phyloP scores from a whole-genome alignment of 1,140 invertebrate genomes.

The Drosophila virilis region DNA sequence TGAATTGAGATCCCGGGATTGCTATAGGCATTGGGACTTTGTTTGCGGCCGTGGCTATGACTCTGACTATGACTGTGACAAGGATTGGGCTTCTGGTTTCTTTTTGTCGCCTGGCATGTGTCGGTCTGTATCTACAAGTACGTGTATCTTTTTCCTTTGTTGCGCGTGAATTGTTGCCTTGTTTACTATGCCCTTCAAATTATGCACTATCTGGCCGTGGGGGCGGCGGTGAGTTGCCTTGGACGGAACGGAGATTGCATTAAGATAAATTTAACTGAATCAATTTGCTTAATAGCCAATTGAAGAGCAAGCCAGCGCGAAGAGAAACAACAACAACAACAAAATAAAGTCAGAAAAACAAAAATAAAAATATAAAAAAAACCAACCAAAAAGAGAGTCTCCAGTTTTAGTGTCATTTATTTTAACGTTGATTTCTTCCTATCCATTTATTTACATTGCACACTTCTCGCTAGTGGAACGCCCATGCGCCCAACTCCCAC shows the following conservation, averaged over 20 bases:
- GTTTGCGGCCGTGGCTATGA: conserved; percentile 61
- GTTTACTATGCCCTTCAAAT: conserved; percentile 82
- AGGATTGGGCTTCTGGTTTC: conserved; percentile 23
- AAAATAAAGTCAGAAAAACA: conserved; percentile 14
- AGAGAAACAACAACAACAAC: conserved; percentile 45
- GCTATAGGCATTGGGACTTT: conserved; percentile 61
- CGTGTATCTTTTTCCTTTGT: conserved; percentile 54
- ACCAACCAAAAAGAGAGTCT: conserved; percentile 62
- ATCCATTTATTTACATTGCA: conserved; percentile 83
- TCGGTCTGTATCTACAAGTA: conserved; percentile 63
- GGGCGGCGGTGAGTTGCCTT: conserved; percentile 16
- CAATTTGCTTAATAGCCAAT: conserved; percentile 84
- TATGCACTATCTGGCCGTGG: conserved; percentile 69
- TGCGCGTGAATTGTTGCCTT: conserved; percentile 81
- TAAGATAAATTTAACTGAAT: conserved; percentile 84
- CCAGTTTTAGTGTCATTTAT: conserved; percentile 82
- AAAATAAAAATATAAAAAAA: conserved; percentile 41
- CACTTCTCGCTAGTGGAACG: conserved; percentile 46
- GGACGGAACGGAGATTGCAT: conserved; percentile 78
- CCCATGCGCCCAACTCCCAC: background rate
- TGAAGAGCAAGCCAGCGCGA: conserved; percentile 74
- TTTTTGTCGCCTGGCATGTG: conserved; percentile 53
- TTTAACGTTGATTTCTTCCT: conserved; percentile 83
- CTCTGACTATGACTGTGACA: conserved; percentile 36
- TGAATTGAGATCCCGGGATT: conserved; percentile 62